Base-by-base conservation (phyloP, 1,140 invertebrate genomes). In the Chelonus insularis region DNA sequence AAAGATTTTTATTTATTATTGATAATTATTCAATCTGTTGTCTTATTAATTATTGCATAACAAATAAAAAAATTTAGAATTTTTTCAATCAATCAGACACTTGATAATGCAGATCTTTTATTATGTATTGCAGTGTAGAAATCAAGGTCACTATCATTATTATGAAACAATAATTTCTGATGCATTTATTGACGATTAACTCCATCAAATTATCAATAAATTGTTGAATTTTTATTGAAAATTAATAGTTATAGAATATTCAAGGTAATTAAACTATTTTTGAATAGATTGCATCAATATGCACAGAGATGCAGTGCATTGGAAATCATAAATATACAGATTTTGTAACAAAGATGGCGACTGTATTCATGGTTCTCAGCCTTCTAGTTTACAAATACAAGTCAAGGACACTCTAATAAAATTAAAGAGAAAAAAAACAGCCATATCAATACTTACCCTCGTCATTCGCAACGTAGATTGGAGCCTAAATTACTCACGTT, bases 271-370 rank as follows among this genome's bases (percentile, higher is more conserved):
- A 8, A 51, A 34, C 11, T 51, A 14, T 8, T 34, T 51, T 51
- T 8, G 12, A 51, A 34, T n/a, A 7, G 12, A 51, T 12, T 29
- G 25, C 25, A 29, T 7, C 14, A 34, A 25, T 32, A 12, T 9
- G 11, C 2, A 20, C 20, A 20, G 34, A 1, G 5, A 48, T 11
- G 8, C 14, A 23, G 4, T 48, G 18, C 34, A 32, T 43, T 18
- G 12, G 4, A 16, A 51, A 18, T 20, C 18, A 55, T 39, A 51
- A 57, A 12, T 62, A 57, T 36, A 62, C 47, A 62, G 2, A 29
- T 57, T 62, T 56, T 48, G 60, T 62, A 72, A 74, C 70, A 75
- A 78, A 78, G 70, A 78, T 78, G 76, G 76, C 73, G 67, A 66
- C 65, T 62, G 60, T 20, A 57, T 68, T 69, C n/a, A 72, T 71